Conservation (phyloP, 2,797 vertebrate genomes). For the Odontamblyopus lacepedii region DNA sequence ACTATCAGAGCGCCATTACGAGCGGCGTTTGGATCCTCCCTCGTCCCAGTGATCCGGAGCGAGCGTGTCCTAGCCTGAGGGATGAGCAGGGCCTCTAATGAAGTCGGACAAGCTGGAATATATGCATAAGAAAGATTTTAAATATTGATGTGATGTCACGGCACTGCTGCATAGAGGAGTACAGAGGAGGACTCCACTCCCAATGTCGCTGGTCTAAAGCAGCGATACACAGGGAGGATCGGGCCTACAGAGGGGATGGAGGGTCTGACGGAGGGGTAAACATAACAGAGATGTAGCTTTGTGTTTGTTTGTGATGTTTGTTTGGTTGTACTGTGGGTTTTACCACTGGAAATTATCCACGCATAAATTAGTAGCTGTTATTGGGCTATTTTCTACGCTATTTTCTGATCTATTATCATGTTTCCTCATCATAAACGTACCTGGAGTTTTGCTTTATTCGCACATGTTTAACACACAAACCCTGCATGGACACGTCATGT, state of each 20-base stretch:
- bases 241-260: slow-evolving; percentile 81
- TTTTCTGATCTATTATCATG: no score
- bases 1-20: slow-evolving; percentile 33
- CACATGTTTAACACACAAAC: no score
- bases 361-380: slow-evolving; percentile 63
- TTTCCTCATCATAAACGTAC: no score
- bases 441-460: no score
- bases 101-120: slow-evolving; percentile 92
- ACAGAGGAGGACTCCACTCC: slow-evolving; percentile 81
- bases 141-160: slow-evolving; percentile 94
- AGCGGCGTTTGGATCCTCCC: slow-evolving; percentile 51
- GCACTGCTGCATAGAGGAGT: slow-evolving; percentile 77
- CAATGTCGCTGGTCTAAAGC: slow-evolving; percentile 81
- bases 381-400: no score
- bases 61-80: slow-evolving; percentile 73
- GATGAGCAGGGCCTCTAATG: slow-evolving; percentile 91
- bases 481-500: no score
- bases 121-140: slow-evolving; percentile 92
- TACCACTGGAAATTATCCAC: slow-evolving; percentile 69
- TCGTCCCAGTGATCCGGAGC: slow-evolving; percentile 82
- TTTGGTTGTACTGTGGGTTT: slow-evolving; percentile 55
- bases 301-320: slow-evolving; percentile 39
- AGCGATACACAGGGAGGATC: slow-evolving; percentile 73
- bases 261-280: slow-evolving; percentile 68
- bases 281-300: slow-evolving; percentile 45